phyloP scores from a whole-genome alignment of 2,113 vertebrate species.

The Irena cyanogastra region DNA sequence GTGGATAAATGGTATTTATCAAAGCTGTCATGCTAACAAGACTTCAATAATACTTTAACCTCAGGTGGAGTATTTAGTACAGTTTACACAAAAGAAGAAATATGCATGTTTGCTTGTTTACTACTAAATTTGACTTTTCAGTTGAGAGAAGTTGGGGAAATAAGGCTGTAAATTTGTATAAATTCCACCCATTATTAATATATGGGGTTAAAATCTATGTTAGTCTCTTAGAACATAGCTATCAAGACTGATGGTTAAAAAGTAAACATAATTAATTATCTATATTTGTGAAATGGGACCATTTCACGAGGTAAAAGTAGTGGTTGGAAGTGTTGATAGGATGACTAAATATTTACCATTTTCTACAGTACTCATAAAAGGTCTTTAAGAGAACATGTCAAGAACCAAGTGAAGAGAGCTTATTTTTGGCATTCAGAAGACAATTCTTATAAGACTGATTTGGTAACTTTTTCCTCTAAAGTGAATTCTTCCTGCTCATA shows the following conservation, averaged over 20 bases:
- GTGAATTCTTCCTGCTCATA: not conserved
- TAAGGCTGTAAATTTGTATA: not conserved
- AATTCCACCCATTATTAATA: not conserved
- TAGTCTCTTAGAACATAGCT: not conserved
- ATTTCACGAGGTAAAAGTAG: not conserved
- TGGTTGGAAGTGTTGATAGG: not conserved
- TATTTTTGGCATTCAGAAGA: not conserved
- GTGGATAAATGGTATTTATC: not conserved
- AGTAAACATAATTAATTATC: not conserved
- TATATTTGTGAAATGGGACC: not conserved
- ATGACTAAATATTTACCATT: not conserved
- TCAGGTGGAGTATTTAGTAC: not conserved
- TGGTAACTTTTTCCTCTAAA: not conserved
- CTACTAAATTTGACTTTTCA: not conserved
- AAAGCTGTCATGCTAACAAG: not conserved
- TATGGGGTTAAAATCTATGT: not conserved
- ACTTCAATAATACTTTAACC: not conserved
- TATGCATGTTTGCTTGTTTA: not conserved
- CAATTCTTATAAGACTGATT: not conserved
- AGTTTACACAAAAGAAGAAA: not conserved
- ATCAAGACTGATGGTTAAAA: not conserved
- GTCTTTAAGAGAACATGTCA: not conserved
- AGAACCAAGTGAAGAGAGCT: not conserved
- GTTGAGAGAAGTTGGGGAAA: not conserved
- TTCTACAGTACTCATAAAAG: not conserved